Evolutionary conservation across 2,888 invertebrate species (phyloP), one percentile per base, ranked within the genome.

Genomic region (Drosophila barbarae): DNA sequence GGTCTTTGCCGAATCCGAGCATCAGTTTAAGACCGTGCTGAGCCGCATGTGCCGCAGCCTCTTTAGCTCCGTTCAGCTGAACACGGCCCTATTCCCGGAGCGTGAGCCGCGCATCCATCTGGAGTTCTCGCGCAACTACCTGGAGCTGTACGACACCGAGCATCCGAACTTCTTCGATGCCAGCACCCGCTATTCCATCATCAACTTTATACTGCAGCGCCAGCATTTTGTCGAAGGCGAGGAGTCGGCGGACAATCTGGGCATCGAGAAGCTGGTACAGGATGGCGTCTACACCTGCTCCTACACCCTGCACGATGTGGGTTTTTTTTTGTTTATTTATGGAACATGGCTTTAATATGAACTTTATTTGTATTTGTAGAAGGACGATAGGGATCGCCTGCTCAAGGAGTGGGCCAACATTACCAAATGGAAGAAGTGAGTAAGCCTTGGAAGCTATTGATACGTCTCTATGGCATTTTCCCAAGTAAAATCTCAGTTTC

Each of bases 281-380:
- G 93, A 93, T 81, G 91, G 91, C 28, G 91, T 93, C 44, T 95
- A 94, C 85, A 91, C 91, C 41, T 93, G 93, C 64, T 93, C 94
- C 10, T 95, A 94, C 88, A 94, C 95, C 5, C 88, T 95, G 59
- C 95, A 95, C 87, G 94, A 95, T 90, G 94, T 94, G 89, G 91
- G 91, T 18, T 18, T 18, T 18, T 1, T 18, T 18, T 18, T 18
- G 1, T 18, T 18, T 18, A 18, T 8, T 1, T 0, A 36, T 8
- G 7, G 3, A 35, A 2, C 1, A n/a, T 2, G 9, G 2, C 3
- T 3, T 1, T 1, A 6, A 41, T 21, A 8, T 8, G 3, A 13
- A 21, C 13, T 39, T 13, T 21, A 39, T 41, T 2, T 0, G 13
- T 23, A 23, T 8, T 0, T 54, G 12, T 50, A 87, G 79, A 84